A percentile compares a stretch with the other conserved stretches of the same genome.
Conservation (phyloP, 2,113 vertebrate species). For the Cyrtonyx montezumae region DNA sequence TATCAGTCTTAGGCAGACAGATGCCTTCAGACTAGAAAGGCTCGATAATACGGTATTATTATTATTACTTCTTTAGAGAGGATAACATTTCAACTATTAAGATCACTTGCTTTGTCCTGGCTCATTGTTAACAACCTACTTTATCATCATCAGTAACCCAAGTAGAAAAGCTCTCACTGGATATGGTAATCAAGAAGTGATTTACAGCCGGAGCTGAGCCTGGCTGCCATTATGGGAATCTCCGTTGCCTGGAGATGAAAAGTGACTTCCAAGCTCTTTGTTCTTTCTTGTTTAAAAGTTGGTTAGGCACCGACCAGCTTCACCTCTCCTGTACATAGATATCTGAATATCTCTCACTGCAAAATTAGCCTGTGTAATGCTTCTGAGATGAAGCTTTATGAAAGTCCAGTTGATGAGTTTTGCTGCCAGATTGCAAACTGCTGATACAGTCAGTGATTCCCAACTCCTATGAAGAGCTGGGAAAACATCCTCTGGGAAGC, state of each 20-base stretch:
- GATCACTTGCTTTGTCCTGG: conserved; percentile 56
- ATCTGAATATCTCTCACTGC: not conserved
- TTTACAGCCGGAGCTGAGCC: not conserved
- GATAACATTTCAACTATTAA: conserved; percentile 53
- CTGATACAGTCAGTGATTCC: not conserved
- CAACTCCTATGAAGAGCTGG: conserved; percentile 14
- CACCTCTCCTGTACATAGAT: not conserved
- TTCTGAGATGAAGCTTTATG: not conserved
- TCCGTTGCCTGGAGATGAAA: not conserved
- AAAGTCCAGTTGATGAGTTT: not conserved
- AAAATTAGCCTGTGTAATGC: not conserved
- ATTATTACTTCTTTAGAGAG: conserved; percentile 46
- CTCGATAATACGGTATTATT: conserved; percentile 45
- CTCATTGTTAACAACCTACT: conserved; percentile 53
- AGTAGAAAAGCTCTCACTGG: conserved; percentile 33
- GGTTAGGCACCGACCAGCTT: not conserved
- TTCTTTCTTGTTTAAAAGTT: conserved; percentile 9
- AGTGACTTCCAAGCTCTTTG: conserved; percentile 7
- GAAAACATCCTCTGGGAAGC: conserved; percentile 27
- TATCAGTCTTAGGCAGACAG: conserved; percentile 44
- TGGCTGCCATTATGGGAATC: not conserved
- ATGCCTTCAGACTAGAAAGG: conserved; percentile 41
- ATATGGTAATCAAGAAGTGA: conserved; percentile 35
- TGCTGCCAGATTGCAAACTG: conserved; percentile 28
- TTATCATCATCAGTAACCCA: conserved; percentile 47